Evolutionary conservation across 2,113 vertebrate genomes (phyloP).

Genomic region (Gobio gobio): DNA sequence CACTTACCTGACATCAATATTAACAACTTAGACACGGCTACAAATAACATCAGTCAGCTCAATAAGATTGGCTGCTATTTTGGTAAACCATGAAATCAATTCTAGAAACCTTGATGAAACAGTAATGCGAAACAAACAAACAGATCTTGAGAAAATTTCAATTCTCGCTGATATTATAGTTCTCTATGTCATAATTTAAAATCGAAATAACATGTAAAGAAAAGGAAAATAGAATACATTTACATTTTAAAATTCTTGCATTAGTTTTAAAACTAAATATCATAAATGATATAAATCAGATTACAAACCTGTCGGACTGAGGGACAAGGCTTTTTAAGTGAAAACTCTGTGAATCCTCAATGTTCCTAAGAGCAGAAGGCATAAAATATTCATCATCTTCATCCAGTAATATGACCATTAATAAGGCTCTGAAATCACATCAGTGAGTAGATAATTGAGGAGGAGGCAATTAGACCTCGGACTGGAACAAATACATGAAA

Average conservation of each 20-base stretch:
- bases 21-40: not conserved
- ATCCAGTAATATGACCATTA: constrained; percentile 30
- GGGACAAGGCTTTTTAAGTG: constrained; percentile 83
- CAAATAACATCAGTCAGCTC: not conserved
- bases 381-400: constrained; percentile 38
- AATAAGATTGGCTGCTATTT: not conserved
- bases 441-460: constrained; percentile 2
- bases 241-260: not conserved
- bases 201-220: not conserved
- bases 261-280: not conserved
- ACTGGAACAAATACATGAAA: constrained; percentile 14
- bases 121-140: not conserved
- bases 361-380: constrained; percentile 83
- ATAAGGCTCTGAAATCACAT: constrained; percentile 13
- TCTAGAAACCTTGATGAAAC: not conserved
- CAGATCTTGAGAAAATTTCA: too few relatives aligned
- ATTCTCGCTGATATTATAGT: too few relatives aligned
- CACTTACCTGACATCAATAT: not conserved
- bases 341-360: constrained; percentile 86
- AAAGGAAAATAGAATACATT: not conserved
- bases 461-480: not conserved
- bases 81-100: not conserved
- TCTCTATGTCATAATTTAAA: too few relatives aligned
- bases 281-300: constrained; percentile 37
- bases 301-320: constrained; percentile 89